Percentiles rank a stretch among this genome's conserved stretches.
phyloP scores from a whole-genome alignment of 2,113 vertebrate genomes.

The Anoplopoma fimbria region DNA sequence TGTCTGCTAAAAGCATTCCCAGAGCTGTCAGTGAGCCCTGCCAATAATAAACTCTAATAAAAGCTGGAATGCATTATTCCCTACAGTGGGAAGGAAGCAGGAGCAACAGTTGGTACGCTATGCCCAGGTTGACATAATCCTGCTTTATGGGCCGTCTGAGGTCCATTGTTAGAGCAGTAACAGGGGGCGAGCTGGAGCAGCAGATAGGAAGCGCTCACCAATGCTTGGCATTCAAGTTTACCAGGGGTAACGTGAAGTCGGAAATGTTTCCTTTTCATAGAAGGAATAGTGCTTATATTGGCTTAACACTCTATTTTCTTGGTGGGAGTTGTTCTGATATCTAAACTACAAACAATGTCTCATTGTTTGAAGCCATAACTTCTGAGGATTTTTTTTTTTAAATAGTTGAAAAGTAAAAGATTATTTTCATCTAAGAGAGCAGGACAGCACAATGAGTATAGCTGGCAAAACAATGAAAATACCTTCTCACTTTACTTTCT shows the following conservation, averaged over 20 bases:
- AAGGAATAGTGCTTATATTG: conserved; percentile 30
- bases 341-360: conserved; percentile 48
- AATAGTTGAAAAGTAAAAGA: conserved; percentile 2
- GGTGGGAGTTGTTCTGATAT: conserved; percentile 40
- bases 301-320: conserved; percentile 37
- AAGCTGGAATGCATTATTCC: conserved; percentile 74
- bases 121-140: conserved; percentile 67
- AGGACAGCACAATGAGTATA: not conserved
- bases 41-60: conserved; percentile 78
- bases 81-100: conserved; percentile 79
- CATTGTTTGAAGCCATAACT: conserved; percentile 27
- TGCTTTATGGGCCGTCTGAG: conserved; percentile 73
- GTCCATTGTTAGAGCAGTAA: conserved; percentile 78
- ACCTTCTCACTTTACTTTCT: not conserved
- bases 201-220: conserved; percentile 70
- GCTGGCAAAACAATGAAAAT: not conserved
- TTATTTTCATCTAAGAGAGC: not conserved
- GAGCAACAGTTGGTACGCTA: conserved; percentile 74
- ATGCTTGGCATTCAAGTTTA: conserved; percentile 58
- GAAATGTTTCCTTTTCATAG: conserved; percentile 62
- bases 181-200: conserved; percentile 66
- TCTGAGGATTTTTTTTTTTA: conserved; percentile 25
- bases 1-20: conserved; percentile 71
- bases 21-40: conserved; percentile 69
- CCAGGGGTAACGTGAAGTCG: conserved; percentile 49